Evolutionary conservation across 53 echinoderm and acorn worm genomes (phyloP).

Genomic region (Astropecten irregularis): DNA sequence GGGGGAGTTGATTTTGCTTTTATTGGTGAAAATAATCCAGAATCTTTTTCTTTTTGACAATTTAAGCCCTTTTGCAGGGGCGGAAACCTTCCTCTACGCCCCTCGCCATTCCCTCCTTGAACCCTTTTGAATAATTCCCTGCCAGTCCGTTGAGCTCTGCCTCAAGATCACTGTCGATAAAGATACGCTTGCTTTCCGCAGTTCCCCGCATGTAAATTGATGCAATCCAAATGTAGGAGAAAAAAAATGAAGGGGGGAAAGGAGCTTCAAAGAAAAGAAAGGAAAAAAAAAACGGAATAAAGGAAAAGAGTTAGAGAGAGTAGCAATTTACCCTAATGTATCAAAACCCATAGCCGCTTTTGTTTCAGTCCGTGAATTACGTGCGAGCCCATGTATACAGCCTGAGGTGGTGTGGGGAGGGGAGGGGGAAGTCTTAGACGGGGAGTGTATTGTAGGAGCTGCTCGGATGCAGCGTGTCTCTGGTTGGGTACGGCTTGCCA

Average conservation of each 20-base stretch:
- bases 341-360: slow-evolving; percentile 13
- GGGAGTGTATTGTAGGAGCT: no score
- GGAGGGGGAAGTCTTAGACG: no score
- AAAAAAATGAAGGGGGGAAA: neutral
- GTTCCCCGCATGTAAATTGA: slow-evolving; percentile 21
- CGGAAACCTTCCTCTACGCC: no score
- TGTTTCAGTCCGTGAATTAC: slow-evolving; percentile 22
- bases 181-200: no score
- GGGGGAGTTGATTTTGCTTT: no score
- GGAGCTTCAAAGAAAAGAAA: neutral
- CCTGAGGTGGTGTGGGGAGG: neutral
- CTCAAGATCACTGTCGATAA: no score
- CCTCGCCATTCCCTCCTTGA: neutral
- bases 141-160: neutral
- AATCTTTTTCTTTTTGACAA: no score
- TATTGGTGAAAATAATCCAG: no score
- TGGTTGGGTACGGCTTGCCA: neutral
- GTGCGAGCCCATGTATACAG: slow-evolving; percentile 22
- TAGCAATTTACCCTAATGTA: slow-evolving; percentile 26
- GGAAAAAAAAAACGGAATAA: no score
- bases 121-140: neutral
- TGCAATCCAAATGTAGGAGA: slow-evolving; percentile 24
- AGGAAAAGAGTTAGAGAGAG: neutral
- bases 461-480: no score
- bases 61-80: no score